Base-by-base conservation (phyloP, 92 coral and sea anemone species). In the Diadumene lineata region DNA sequence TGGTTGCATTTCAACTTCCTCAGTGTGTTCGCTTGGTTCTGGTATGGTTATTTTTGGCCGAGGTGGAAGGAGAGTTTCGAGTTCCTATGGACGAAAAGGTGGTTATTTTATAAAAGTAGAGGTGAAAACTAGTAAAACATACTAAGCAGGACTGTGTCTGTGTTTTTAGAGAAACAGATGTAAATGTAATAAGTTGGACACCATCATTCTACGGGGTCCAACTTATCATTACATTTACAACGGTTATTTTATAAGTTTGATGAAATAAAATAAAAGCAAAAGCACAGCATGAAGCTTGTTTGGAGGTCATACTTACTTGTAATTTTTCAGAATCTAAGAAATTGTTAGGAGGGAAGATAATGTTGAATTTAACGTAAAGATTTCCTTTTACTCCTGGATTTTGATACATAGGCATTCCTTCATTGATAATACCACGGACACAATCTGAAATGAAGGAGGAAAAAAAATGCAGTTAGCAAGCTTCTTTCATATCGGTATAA, bases 371-470 rank as follows among this genome's bases (percentile, higher is more conserved):
- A 72, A 91, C 64, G 43, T 88, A 94, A 25, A 94, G 87, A 74
- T 91, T 88, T 64, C 98, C 97, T 68, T 88, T 88, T 66, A 82
- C 93, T 18, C 61, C 73, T 29, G 94, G 93, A 69, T 90, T 83
- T 80, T 91, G 83, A 69, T 91, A 88, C 2, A 72, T 70, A 17
- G 98, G 98, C 98, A 94, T 94, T 21, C 98, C 98, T 70, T 94
- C 98, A 27, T 94, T 94, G 19, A 78, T 64, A 10, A 92, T 93
- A 10, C 98, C 97, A 60, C 98, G 82, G 29, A 88, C 64, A 69
- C 94, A 94, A n/a, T 93, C 98, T 93, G 80, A 73, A 57, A 50
- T 26, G 65, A 0, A 46, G 33, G n/a, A n/a, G n/a, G n/a, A n/a
- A n/a, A n/a, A n/a, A n/a, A n/a, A n/a, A n/a, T n/a, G n/a, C n/a